Base-by-base conservation (phyloP, 64 coral and sea anemone genomes). In the Montipora capricornis region DNA sequence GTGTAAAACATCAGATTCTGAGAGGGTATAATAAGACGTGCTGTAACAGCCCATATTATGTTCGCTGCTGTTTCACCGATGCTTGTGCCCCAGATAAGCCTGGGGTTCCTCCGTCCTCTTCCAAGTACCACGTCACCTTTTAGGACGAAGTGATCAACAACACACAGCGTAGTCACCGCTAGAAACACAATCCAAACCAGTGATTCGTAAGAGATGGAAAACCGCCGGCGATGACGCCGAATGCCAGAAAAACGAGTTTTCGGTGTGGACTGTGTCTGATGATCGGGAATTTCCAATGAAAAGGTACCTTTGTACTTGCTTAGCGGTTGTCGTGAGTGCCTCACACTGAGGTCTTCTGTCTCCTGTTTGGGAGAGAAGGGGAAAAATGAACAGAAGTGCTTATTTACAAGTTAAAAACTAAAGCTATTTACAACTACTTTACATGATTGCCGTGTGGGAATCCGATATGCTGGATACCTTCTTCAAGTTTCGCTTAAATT, bases 1-100 rank as follows among this genome's bases (percentile, higher is more conserved):
- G 92, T 93, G 24, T 93, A 93, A 74, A 93, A 88, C 92, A 93
- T 93, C 19, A 93, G 68, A 24, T 93, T 93, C 76, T 93, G 92
- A 44, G 92, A 88, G 3, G 92, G 88, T 5, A 93, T 93, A 20
- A 93, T 88, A 11, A 93, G 46, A 12, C 92, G 92, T 12, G 92
- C 92, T 8, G 92, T 93, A 14, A 93, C 84, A 44, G 92, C 92
- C 92, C 92, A 93, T 52, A 93, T 84, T 6, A 93, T 14, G 37
- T 93, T 93, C 48, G 92, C 88, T 3, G 87, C 46, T 1, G 92
- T 93, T 59, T 93, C 82, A 6, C 92, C 92, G 19, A 93, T 66
- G 14, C 80, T 73, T 2, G 92, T 88, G 68, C 92, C 92, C 84
- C 92, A 88, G 13, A 93, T 16, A 14, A 74, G 92, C 6, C 13